phyloP scores from a whole-genome alignment of 2,797 vertebrate species.

The Kryptopterus vitreolus region DNA sequence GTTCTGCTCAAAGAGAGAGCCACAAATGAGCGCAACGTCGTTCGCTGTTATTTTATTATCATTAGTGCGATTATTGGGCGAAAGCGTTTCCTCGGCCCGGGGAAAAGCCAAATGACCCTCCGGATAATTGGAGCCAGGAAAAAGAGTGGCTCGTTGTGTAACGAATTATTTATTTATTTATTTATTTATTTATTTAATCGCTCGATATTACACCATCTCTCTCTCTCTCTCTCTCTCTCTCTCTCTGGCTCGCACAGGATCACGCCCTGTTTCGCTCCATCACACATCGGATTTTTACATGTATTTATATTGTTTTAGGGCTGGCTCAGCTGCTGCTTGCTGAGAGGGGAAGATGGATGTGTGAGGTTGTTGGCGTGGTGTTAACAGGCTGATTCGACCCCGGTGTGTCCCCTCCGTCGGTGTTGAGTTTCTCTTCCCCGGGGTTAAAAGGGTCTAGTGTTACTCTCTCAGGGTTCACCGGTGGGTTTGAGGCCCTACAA shows the following conservation, averaged over 20 bases:
- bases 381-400: constrained; percentile 44
- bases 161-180: not conserved
- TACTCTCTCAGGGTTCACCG: constrained; percentile 54
- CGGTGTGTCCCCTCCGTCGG: constrained; percentile 33
- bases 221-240: too few relatives aligned
- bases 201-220: not conserved
- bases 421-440: constrained; percentile 62
- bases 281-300: too few relatives aligned
- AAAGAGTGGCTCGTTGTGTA: not conserved
- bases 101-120: constrained; percentile 29
- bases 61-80: constrained; percentile 15
- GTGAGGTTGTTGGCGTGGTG: constrained; percentile 36
- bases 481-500: constrained; percentile 44
- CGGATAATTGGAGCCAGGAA: not conserved
- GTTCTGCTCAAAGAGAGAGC: constrained; percentile 50
- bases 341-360: constrained; percentile 30
- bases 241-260: too few relatives aligned
- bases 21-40: constrained; percentile 46
- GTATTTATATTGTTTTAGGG: not conserved
- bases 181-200: not conserved
- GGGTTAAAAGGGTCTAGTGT: constrained; percentile 52
- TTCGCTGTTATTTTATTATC: constrained; percentile 43
- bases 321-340: constrained; percentile 4
- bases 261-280: not conserved
- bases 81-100: constrained; percentile 45